phyloP scores from a whole-genome alignment of 2,888 invertebrate species.

The Temnothorax ravouxi region DNA sequence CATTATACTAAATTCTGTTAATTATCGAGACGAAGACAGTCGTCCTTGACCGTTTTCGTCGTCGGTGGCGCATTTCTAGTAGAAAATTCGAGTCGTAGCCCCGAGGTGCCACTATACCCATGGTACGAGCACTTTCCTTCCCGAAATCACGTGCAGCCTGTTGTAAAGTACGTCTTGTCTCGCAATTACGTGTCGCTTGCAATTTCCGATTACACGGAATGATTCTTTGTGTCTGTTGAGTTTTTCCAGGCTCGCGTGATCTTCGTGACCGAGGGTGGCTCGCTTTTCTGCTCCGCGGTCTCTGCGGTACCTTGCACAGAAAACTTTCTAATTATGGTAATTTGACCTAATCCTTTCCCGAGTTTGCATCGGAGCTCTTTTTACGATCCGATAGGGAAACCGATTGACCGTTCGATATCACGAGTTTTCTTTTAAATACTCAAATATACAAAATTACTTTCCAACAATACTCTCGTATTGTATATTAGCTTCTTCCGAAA shows the following conservation, averaged over 20 bases:
- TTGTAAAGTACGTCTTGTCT: constrained; percentile 40
- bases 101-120: constrained; percentile 86
- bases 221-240: constrained; percentile 59
- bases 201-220: constrained; percentile 46
- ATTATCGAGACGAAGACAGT: constrained; percentile 22
- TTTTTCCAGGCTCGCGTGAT: constrained; percentile 77
- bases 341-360: constrained; percentile 21
- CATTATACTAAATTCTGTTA: constrained; percentile 22
- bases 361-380: not conserved
- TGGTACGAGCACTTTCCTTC: constrained; percentile 81
- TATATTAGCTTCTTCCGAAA: not conserved
- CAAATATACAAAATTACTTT: not conserved
- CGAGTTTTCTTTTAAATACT: not conserved
- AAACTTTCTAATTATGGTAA: constrained; percentile 53
- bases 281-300: constrained; percentile 68
- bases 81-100: constrained; percentile 74
- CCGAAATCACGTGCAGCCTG: constrained; percentile 80
- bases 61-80: constrained; percentile 38
- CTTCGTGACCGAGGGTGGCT: constrained; percentile 73
- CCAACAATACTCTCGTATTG: not conserved
- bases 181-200: constrained; percentile 15
- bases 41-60: constrained; percentile 39
- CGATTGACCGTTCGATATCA: not conserved
- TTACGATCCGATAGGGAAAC: constrained; percentile 11
- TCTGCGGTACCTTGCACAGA: constrained; percentile 68